Conservation (phyloP, 2,888 invertebrate species). For the Cheilosia grossa region DNA sequence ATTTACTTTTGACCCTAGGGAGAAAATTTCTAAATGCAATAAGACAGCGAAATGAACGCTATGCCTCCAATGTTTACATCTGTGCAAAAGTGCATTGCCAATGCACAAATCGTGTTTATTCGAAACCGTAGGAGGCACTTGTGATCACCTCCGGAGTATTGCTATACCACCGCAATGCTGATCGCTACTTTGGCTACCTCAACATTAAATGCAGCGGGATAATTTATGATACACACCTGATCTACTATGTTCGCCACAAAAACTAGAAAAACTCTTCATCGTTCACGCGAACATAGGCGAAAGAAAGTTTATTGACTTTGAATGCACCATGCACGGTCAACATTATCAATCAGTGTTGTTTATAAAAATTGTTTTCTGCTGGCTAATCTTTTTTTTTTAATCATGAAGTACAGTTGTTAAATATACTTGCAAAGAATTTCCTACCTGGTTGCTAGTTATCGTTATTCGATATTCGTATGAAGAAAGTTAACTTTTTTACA, state of each 20-base stretch:
- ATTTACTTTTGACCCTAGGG: constrained; percentile 46
- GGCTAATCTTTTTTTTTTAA: neutral
- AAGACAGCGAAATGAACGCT: neutral
- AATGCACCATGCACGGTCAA: neutral
- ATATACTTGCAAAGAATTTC: neutral
- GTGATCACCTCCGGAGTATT: constrained; percentile 5
- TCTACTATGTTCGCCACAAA: constrained; percentile 5
- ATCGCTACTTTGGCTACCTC: constrained; percentile 6
- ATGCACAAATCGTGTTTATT: constrained; percentile 2
- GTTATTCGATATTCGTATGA: neutral
- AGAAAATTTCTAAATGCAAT: constrained; percentile 27
- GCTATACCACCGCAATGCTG: neutral
- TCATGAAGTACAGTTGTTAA: neutral
- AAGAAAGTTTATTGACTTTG: constrained; percentile 49
- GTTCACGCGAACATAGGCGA: constrained; percentile 3
- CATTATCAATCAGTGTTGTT: constrained; percentile 1
- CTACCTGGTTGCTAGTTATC: constrained; percentile 20
- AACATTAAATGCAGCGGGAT: constrained; percentile 24
- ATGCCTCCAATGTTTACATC: constrained; percentile 3
- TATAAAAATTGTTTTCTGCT: neutral
- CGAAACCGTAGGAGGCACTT: constrained; percentile 3
- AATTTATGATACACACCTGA: constrained; percentile 54
- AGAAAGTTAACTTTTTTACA: constrained; percentile 28
- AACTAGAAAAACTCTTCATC: constrained; percentile 23
- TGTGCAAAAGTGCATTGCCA: constrained; percentile 15